These are phyloP conservation scores for Macrotus californicus DNA, from an alignment of 2,113 vertebrate genomes.

Conservation along the genomic window DNA sequence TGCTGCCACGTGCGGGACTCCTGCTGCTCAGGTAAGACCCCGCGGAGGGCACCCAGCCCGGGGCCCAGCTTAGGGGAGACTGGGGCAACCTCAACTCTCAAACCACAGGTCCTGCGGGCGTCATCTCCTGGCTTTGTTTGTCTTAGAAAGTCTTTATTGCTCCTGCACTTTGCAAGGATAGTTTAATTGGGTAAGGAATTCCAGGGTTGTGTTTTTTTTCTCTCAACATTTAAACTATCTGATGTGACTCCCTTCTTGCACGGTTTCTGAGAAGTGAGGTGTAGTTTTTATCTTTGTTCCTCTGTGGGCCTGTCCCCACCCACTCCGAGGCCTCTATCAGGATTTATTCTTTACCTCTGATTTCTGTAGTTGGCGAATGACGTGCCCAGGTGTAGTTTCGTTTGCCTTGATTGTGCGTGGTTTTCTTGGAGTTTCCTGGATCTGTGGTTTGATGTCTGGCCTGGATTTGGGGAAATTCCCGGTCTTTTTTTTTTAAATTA, in stretches of 20 bases:
- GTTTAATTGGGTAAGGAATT: not conserved
- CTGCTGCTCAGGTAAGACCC: constrained; percentile 49
- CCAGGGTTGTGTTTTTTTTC: not conserved
- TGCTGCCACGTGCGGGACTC: constrained; percentile 40
- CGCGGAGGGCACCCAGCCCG: not conserved
- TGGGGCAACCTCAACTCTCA: not conserved
- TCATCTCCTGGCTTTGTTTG: not conserved
- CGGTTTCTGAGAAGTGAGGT: not conserved
- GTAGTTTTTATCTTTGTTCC: not conserved
- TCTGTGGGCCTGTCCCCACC: too few relatives aligned
- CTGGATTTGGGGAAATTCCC: not conserved
- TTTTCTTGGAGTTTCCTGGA: not conserved
- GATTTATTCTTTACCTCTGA: not conserved
- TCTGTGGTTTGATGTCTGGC: not conserved
- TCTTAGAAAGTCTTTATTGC: not conserved
- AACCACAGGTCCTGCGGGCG: not conserved
- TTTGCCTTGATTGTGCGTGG: not conserved
- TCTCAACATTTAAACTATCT: not conserved
- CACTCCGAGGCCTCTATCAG: not conserved
- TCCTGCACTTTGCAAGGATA: not conserved
- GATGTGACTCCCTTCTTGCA: not conserved
- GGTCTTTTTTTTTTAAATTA: not conserved
- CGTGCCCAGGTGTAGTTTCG: not conserved
- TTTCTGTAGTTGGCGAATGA: not conserved
- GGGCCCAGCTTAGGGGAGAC: too few relatives aligned